Evolutionary conservation across 2,797 vertebrate genomes (phyloP), one percentile per base, ranked within the genome.

Genomic region (Alca torda): DNA sequence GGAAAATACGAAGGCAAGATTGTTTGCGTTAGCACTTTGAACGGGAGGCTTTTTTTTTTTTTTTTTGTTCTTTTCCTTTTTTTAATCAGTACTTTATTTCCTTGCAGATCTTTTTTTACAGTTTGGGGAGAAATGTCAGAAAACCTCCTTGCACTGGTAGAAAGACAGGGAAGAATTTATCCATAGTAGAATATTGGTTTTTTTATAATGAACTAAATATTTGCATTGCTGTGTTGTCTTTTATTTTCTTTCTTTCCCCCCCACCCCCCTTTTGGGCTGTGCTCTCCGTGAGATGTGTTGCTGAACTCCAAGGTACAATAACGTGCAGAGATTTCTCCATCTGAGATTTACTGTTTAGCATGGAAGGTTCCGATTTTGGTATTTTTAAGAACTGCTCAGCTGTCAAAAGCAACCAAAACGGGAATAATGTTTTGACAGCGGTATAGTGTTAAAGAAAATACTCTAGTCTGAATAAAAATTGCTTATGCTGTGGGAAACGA

Each of bases 401-500:
- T 98, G 98, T 98, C 98, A 98, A 98, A 98, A 98, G 97, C 97
- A 98, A 98, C 96, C 98, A 97, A 98, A 98, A 98, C 96, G 96
- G 97, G 98, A 97, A 98, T 97, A 98, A 98, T 98, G 98, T 98
- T 98, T 98, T 98, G 98, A 98, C 98, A 98, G 98, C 96, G 92
- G 96, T 97, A 97, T 95, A 97, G 98, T 98, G 97, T 98, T 98
- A 98, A 98, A 98, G 98, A 98, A 98, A 98, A 98, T 98, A 98
- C 97, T 97, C 95, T 92, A 98, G 97, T 98, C 97, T 98, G 98
- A 98, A 98, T 98, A 98, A 98, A 96, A 98, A 98, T 97, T 97
- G 98, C 98, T 98, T 98, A 98, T 98, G 97, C 97, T 98, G 97
- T 97, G 97, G 97, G 97, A 98, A 98, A 97, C 93, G 95, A 98